phyloP scores from a whole-genome alignment of 2,797 vertebrate genomes.

The Clarias platycephalus region DNA sequence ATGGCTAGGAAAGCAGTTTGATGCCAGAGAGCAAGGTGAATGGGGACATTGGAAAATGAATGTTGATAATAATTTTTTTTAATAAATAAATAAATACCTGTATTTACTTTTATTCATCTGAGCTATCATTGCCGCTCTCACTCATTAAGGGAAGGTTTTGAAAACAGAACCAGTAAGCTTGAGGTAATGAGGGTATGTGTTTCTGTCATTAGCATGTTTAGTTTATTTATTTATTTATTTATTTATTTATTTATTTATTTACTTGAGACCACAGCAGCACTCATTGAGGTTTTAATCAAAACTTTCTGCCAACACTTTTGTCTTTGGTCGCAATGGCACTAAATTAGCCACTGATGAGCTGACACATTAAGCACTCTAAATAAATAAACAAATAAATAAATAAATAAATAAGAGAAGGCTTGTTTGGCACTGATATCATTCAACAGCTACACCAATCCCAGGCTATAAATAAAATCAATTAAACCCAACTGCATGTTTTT shows the following conservation, averaged over 20 bases:
- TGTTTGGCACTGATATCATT: constrained; percentile 52
- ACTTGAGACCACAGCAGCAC: no score
- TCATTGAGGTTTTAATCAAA: background rate
- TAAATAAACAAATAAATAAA: constrained; percentile 35
- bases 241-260: background rate
- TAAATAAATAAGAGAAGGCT: constrained; percentile 30
- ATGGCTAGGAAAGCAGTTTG: background rate
- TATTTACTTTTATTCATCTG: background rate
- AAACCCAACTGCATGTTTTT: constrained; percentile 60
- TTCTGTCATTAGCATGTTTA: constrained; percentile 6
- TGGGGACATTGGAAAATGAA: background rate
- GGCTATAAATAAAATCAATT: constrained; percentile 63
- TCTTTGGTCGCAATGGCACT: background rate
- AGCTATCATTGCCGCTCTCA: background rate
- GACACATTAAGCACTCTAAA: background rate
- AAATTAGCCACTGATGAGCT: background rate
- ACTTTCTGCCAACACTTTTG: background rate
- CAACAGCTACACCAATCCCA: constrained; percentile 55
- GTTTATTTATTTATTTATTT: background rate
- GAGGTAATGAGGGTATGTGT: background rate
- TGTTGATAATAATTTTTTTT: background rate
- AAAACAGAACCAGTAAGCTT: background rate
- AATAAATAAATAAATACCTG: background rate
- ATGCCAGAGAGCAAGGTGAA: constrained; percentile 6
- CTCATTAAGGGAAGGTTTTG: background rate